Evolutionary conservation across 2,888 invertebrate genomes (phyloP).

Genomic region (Nineta flava): DNA sequence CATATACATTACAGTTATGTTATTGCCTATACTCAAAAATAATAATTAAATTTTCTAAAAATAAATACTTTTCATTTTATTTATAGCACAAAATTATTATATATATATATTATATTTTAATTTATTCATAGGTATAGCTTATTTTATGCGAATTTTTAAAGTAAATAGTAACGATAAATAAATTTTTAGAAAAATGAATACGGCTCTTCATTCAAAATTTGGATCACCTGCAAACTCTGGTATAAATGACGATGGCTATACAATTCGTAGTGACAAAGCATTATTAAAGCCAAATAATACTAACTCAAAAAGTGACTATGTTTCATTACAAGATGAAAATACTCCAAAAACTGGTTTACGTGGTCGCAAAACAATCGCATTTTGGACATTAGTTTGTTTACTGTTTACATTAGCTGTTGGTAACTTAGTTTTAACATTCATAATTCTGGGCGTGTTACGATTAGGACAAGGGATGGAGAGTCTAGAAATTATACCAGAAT

Average conservation of each 20-base stretch:
- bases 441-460: slow-evolving; percentile 63
- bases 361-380: slow-evolving; percentile 49
- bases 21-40: no score
- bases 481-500: slow-evolving; percentile 62
- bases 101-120: no score
- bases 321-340: slow-evolving; percentile 22
- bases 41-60: no score
- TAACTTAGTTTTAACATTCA: slow-evolving; percentile 63
- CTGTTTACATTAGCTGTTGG: slow-evolving; percentile 59
- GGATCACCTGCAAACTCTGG: not conserved
- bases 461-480: slow-evolving; percentile 75
- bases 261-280: slow-evolving; percentile 18
- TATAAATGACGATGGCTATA: not conserved
- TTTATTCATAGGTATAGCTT: no score
- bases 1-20: no score
- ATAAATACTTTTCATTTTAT: no score
- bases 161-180: no score
- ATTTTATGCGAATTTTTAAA: no score
- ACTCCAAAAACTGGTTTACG: slow-evolving; percentile 23
- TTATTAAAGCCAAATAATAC: slow-evolving; percentile 22
- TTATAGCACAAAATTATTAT: no score
- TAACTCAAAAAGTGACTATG: slow-evolving; percentile 24
- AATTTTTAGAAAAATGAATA: not conserved
- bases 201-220: not conserved
- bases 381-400: slow-evolving; percentile 62